phyloP scores from a whole-genome alignment of 2,888 invertebrate genomes.

The Hirtodrosophila histrioides region DNA sequence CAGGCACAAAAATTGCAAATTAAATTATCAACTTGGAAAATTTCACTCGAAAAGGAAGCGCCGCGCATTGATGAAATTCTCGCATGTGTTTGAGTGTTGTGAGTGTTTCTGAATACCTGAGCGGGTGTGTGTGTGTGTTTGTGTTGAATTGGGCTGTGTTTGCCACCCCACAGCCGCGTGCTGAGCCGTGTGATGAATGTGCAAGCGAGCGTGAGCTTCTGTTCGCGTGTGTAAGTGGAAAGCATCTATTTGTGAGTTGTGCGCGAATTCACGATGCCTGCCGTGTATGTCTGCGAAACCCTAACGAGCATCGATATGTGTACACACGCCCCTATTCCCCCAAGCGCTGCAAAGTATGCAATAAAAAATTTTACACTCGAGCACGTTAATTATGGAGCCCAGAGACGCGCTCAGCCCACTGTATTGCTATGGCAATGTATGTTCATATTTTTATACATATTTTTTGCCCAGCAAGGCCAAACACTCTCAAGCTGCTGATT shows the following conservation, averaged over 20 bases:
- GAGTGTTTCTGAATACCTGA: conserved; percentile 23
- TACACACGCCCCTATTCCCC: background rate
- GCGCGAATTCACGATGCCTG: conserved; percentile 18
- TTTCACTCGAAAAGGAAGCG: conserved; percentile 43
- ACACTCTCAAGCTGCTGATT: background rate
- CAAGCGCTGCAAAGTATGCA: conserved; percentile 67
- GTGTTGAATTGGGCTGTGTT: background rate
- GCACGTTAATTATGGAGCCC: conserved; percentile 64
- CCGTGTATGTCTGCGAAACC: conserved; percentile 14
- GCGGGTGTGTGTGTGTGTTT: conserved; percentile 6
- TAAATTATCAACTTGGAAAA: conserved; percentile 75
- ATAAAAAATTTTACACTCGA: conserved; percentile 77
- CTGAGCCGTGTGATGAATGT: conserved; percentile 77
- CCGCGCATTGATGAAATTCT: conserved; percentile 56
- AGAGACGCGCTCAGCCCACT: conserved; percentile 3
- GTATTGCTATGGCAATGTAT: conserved; percentile 25
- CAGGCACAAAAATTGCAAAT: conserved; percentile 66
- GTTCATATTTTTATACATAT: conserved; percentile 15
- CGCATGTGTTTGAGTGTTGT: conserved; percentile 26
- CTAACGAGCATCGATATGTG: conserved; percentile 66
- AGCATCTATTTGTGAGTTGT: conserved; percentile 36
- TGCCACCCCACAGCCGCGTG: conserved; percentile 50
- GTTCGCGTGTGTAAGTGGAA: conserved; percentile 52
- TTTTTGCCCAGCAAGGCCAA: conserved; percentile 13
- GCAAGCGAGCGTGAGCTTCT: conserved; percentile 74